phyloP scores from a whole-genome alignment of 1,140 invertebrate species.

The Cotesia glomerata region DNA sequence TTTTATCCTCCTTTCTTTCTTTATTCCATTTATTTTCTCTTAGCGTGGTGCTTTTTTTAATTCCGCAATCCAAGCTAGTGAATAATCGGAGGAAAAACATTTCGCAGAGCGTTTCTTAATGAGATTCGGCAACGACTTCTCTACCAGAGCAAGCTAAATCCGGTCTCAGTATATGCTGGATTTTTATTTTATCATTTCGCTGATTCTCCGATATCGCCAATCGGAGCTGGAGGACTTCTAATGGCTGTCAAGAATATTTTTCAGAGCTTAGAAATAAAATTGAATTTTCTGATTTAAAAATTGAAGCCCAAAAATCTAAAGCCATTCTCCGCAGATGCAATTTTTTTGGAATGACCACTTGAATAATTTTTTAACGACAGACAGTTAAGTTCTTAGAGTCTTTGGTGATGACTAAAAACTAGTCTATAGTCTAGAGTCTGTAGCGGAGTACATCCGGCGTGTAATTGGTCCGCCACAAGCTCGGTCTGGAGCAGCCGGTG shows the following conservation, averaged over 20 bases:
- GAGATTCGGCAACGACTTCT: constrained; percentile 27
- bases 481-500: constrained; percentile 39
- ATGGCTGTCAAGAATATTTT: constrained; percentile 9
- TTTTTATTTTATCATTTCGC: not conserved
- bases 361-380: not conserved
- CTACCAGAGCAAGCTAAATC: constrained; percentile 7
- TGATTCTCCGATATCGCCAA: constrained; percentile 22
- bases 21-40: not conserved
- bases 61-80: constrained; percentile 15
- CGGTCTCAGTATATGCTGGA: not conserved
- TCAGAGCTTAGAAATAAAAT: not conserved
- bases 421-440: constrained; percentile 35
- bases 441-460: constrained; percentile 4
- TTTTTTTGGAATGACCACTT: not conserved
- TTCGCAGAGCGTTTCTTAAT: constrained; percentile 19
- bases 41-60: not conserved
- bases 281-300: not conserved
- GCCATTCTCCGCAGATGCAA: not conserved
- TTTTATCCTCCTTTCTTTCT: not conserved
- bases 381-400: not conserved
- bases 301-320: not conserved
- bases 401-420: not conserved
- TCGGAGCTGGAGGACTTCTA: constrained; percentile 19
- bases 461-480: constrained; percentile 42
- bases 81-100: constrained; percentile 26